phyloP scores from a whole-genome alignment of 2,888 invertebrate genomes.

The Leucophenga montana region DNA sequence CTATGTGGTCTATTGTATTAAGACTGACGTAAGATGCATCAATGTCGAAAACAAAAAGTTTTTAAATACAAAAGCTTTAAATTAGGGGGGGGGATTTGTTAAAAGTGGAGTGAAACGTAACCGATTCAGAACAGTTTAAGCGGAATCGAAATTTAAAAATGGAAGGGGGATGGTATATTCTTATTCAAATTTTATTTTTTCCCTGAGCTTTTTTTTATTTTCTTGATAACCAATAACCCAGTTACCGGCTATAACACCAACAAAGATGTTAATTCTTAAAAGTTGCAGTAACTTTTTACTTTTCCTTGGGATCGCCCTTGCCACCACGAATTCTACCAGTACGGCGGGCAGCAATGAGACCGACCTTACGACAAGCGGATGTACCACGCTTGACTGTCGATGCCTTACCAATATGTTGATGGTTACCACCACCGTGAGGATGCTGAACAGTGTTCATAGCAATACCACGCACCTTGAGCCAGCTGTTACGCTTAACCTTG shows the following conservation, averaged over 20 bases:
- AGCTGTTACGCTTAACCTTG: conserved; percentile 99
- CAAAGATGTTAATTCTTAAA: neutral
- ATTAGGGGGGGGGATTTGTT: too few relatives aligned
- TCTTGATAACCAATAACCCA: neutral
- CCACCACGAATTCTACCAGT: conserved; percentile 99
- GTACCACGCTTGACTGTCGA: conserved; percentile 99
- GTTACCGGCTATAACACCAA: neutral
- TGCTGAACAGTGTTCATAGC: conserved; percentile 99
- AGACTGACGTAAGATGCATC: too few relatives aligned
- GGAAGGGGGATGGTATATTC: too few relatives aligned
- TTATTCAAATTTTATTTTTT: too few relatives aligned
- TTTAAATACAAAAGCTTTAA: too few relatives aligned
- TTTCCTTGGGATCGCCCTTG: conserved; percentile 89
- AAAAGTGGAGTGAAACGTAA: too few relatives aligned
- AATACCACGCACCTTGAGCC: conserved; percentile 99
- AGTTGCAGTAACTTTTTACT: conserved; percentile 58
- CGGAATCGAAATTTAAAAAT: too few relatives aligned
- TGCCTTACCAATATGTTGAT: conserved; percentile 99
- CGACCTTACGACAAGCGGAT: conserved; percentile 99
- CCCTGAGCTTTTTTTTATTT: conserved; percentile 27
- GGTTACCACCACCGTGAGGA: conserved; percentile 99
- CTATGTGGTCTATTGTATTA: too few relatives aligned
- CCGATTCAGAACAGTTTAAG: too few relatives aligned
- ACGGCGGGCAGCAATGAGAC: conserved; percentile 99
- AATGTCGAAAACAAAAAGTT: too few relatives aligned